Conservation (phyloP, 2,113 vertebrate species). For the Dicentrarchus labrax region DNA sequence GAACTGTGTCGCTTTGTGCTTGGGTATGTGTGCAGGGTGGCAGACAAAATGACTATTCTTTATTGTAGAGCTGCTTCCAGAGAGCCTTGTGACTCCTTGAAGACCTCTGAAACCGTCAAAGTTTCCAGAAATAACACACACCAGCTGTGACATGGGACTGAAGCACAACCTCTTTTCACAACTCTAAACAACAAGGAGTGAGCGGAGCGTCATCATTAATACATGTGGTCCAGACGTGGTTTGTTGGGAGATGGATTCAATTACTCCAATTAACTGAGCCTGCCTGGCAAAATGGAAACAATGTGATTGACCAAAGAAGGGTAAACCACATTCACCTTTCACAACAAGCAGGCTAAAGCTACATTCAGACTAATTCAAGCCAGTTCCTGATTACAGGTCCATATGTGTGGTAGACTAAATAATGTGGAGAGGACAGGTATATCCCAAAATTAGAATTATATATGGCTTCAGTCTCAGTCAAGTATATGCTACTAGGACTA, state of each 20-base stretch:
- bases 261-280: conserved; percentile 66
- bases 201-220: conserved; percentile 54
- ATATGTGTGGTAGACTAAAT: conserved; percentile 41
- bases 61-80: conserved; percentile 74
- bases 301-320: conserved; percentile 52
- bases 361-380: conserved; percentile 36
- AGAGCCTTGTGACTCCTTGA: conserved; percentile 73
- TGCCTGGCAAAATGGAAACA: conserved; percentile 63
- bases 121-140: conserved; percentile 79
- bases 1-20: conserved; percentile 10
- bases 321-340: conserved; percentile 59
- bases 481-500: conserved; percentile 21
- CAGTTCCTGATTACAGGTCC: conserved; percentile 27
- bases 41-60: conserved; percentile 33
- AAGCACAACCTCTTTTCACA: conserved; percentile 62
- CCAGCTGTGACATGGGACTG: conserved; percentile 77
- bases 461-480: conserved; percentile 71
- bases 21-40: conserved; percentile 25
- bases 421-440: conserved; percentile 29
- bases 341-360: conserved; percentile 38
- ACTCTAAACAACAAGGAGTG: conserved; percentile 51
- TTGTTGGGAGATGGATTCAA: conserved; percentile 62
- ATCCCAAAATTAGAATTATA: conserved; percentile 16
- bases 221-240: conserved; percentile 57
- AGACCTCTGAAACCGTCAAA: conserved; percentile 78